Percentiles rank a stretch among this genome's conserved stretches.
Evolutionary conservation across 2,113 vertebrate species (phyloP).

Genomic region (Nettapus auritus): DNA sequence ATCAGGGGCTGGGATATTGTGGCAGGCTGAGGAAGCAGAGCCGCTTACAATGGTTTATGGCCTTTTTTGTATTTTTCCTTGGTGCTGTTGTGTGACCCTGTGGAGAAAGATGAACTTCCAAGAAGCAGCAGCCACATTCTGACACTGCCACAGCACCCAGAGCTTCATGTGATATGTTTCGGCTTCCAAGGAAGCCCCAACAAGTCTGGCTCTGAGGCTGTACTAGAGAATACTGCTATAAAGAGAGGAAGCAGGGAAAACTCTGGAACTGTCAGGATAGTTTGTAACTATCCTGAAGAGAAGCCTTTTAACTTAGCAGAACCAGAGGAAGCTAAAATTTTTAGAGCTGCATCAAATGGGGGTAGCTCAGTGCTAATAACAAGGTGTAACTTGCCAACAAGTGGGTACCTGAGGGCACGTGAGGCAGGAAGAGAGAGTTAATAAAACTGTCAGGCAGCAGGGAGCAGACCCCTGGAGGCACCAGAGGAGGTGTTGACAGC

Average conservation of each 20-base stretch:
- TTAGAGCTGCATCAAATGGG: background rate
- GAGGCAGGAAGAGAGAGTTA: constrained; percentile 17
- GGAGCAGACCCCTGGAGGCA: constrained; percentile 27
- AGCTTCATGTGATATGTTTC: background rate
- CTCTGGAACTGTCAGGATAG: background rate
- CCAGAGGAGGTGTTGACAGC: constrained; percentile 22
- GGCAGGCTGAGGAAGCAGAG: background rate
- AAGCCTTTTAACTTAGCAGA: constrained; percentile 8
- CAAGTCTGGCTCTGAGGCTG: background rate
- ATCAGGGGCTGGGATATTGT: background rate
- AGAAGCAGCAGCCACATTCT: background rate
- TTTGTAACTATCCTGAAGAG: background rate
- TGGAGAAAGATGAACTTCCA: background rate
- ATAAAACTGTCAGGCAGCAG: background rate
- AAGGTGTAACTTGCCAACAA: constrained; percentile 1
- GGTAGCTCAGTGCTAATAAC: background rate
- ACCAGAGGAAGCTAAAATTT: background rate
- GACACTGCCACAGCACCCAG: background rate
- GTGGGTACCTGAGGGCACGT: background rate
- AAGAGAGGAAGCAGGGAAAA: background rate
- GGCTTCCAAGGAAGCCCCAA: background rate
- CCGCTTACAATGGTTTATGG: background rate
- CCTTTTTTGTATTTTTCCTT: background rate
- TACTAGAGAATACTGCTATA: background rate
- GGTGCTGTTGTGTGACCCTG: background rate